phyloP scores from a whole-genome alignment of 2,113 vertebrate genomes.

The Aegithalos caudatus region DNA sequence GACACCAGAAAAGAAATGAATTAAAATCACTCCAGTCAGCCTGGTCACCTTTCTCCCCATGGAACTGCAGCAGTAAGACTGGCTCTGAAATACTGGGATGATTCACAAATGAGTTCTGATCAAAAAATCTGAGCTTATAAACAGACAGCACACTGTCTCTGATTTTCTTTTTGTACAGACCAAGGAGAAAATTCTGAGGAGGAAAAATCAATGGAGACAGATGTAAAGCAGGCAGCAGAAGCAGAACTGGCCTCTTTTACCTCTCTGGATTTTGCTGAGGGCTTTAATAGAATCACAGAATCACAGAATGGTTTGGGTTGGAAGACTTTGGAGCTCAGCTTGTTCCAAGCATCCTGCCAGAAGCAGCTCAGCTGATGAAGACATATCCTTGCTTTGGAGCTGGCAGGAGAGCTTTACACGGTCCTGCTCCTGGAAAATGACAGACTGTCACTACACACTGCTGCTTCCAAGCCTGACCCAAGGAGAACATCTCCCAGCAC shows the following conservation, averaged over 20 bases:
- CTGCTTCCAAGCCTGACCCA: not conserved
- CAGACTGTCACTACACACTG: not conserved
- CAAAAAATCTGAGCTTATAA: not conserved
- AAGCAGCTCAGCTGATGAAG: not conserved
- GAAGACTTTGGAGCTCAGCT: not conserved
- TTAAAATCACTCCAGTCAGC: not conserved
- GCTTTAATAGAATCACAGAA: not conserved
- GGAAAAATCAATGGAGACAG: not conserved
- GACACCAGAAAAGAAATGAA: not conserved
- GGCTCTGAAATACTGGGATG: not conserved
- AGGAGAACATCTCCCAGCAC: not conserved
- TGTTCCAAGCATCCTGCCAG: not conserved
- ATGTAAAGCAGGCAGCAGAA: not conserved
- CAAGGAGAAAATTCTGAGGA: not conserved
- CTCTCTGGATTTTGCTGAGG: not conserved
- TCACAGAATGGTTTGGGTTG: not conserved
- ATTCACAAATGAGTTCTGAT: not conserved
- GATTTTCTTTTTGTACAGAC: not conserved
- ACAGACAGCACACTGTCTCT: not conserved
- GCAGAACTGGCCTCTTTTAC: not conserved
- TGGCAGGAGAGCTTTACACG: not conserved
- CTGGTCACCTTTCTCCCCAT: not conserved
- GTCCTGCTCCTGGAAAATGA: not conserved
- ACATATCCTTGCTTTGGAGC: not conserved
- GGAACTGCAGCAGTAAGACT: not conserved